Evolutionary conservation across 2,888 invertebrate genomes (phyloP), one percentile per base, ranked within the genome.

Genomic region (Limulus polyphemus): DNA sequence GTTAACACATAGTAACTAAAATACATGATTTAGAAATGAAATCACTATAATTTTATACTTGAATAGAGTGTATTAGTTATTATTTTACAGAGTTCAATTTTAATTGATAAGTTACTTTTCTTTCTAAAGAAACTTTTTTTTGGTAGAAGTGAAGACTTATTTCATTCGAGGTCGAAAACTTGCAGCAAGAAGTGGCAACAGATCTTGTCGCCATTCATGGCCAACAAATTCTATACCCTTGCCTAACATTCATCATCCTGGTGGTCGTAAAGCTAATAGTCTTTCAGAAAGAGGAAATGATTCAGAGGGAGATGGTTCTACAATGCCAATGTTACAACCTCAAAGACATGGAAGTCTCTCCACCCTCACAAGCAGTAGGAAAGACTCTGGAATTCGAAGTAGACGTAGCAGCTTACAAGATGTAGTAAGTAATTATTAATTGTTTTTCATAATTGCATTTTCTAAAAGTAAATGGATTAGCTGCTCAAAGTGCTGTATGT

Each of bases 301-400:
- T 32, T 12, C 16, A 14, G 48, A 60, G 14, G 57, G 49, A 59
- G 49, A 60, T 9, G 57, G 46, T 14, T 48, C 57, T 46, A 49
- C 48, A 12, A n/a, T 16, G 58, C 50, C 60, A 10, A 60, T 60
- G 60, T 17, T 57, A 13, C 57, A 32, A 17, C 17, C 46, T 17
- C 58, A 58, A 5, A 14, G 46, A 13, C 60, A 52, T 11, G 57
- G 60, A 9, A 49, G 60, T 50, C 49, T 49, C 13, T 60, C 60
- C 7, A 49, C 58, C 16, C 16, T 58, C 13, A 49, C 32, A 16
- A 58, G 58, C 58, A 58, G 57, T 58, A 82, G 90, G 62, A 90
- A 90, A 77, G 90, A 90, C 76, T 90, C 90, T 1, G 90, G 90
- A 12, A 90, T 90, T 63, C 82, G 86, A 61, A 90, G 90, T 70